Percentiles rank a stretch among this genome's conserved stretches.
These are phyloP conservation scores for Vulpes lagopus DNA, from an alignment of 2,113 vertebrate species.

Conservation along the genomic window DNA sequence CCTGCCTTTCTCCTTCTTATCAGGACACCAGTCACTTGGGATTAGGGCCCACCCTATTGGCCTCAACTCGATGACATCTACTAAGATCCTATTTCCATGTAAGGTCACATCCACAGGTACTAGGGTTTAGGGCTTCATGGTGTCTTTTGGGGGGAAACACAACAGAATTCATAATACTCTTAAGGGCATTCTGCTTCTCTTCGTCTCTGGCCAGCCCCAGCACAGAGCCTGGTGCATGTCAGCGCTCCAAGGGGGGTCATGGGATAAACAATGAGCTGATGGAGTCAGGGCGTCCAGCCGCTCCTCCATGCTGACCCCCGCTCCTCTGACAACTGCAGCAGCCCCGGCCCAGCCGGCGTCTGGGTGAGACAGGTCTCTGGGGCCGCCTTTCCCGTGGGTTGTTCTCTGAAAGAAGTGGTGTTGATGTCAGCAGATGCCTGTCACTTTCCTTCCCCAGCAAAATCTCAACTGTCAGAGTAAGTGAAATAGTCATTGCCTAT, in stretches of 20 bases:
- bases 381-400: not conserved
- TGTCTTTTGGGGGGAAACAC: not conserved
- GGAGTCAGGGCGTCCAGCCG: fast-evolving
- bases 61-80: not conserved
- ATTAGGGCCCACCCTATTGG: not conserved
- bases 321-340: not conserved
- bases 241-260: not conserved
- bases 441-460: conserved; percentile 56
- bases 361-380: not conserved
- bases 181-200: too few relatives aligned
- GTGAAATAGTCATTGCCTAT: conserved; percentile 49
- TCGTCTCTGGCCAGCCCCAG: not conserved
- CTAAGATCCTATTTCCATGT: not conserved
- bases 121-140: fast-evolving
- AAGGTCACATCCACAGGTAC: not conserved
- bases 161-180: not conserved
- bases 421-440: conserved; percentile 57
- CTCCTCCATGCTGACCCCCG: not conserved
- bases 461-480: conserved; percentile 68
- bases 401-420: not conserved
- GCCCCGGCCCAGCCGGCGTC: fast-evolving
- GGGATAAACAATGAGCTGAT: fast-evolving
- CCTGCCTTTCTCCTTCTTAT: not conserved
- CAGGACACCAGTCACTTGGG: not conserved
- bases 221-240: not conserved